These are phyloP conservation scores for Antedon mediterranea DNA, from an alignment of 53 echinoderm and acorn worm species.

Conservation along the genomic window DNA sequence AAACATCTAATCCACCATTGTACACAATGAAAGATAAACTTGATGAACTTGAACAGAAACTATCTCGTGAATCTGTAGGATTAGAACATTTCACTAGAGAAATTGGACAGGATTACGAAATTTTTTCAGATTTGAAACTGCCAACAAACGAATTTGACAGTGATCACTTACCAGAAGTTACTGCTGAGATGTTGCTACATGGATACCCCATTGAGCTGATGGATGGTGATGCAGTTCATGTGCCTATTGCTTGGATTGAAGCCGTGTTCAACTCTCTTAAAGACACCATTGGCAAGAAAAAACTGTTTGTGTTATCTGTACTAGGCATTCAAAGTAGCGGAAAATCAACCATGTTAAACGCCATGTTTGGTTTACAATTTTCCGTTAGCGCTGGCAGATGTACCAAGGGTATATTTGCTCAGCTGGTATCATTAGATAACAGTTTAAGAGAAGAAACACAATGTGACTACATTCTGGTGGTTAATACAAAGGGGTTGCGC, in stretches of 20 bases:
- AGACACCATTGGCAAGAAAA: background rate
- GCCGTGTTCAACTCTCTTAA: background rate
- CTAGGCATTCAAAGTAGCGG: constrained; percentile 26
- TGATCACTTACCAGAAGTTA: constrained; percentile 7
- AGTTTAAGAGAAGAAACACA: background rate
- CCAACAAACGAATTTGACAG: background rate
- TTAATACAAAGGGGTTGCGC: constrained; percentile 25
- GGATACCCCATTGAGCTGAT: constrained; percentile 15
- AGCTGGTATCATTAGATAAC: constrained; percentile 9
- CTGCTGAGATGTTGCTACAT: constrained; percentile 9
- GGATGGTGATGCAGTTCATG: constrained; percentile 16
- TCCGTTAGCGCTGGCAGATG: constrained; percentile 23
- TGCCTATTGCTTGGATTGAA: constrained; percentile 15
- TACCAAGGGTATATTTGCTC: constrained; percentile 19
- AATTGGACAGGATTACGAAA: constrained; percentile 19
- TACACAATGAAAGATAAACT: background rate
- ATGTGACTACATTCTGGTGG: constrained; percentile 12
- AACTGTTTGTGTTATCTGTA: constrained; percentile 13
- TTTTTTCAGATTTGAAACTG: background rate
- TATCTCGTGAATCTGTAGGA: constrained; percentile 20
- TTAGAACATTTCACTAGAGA: constrained; percentile 25
- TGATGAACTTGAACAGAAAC: constrained; percentile 13
- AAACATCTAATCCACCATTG: no score
- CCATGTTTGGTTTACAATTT: constrained; percentile 9
- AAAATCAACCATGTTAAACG: constrained; percentile 19